Percentiles rank a stretch among this genome's conserved stretches.
Evolutionary conservation across 1,140 invertebrate genomes (phyloP).

Genomic region (Drosophila mojavensis): DNA sequence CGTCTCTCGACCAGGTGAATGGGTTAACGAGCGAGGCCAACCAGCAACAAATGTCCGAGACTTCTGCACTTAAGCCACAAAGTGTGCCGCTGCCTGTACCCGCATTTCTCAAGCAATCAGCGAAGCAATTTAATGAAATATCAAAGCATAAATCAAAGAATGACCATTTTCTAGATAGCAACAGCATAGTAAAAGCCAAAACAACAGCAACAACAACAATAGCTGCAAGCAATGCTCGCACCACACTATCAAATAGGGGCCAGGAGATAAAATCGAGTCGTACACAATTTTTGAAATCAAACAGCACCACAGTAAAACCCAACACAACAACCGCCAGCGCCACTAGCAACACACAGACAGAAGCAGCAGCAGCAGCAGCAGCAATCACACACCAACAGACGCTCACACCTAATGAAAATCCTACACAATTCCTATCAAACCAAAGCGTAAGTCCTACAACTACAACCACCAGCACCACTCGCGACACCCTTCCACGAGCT

Average conservation of each 20-base stretch:
- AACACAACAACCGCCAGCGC: conserved; percentile 8
- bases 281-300: not conserved
- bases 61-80: conserved; percentile 30
- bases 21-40: conserved; percentile 65
- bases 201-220: not conserved
- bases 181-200: too few relatives aligned
- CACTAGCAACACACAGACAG: conserved; percentile 3
- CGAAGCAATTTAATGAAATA: conserved; percentile 42
- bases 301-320: conserved; percentile 1
- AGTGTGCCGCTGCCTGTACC: conserved; percentile 15
- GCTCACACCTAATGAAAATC: not conserved
- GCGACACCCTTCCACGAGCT: conserved; percentile 5
- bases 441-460: not conserved
- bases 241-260: conserved; percentile 11
- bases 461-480: not conserved
- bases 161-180: not conserved
- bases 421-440: not conserved
- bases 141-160: conserved; percentile 58
- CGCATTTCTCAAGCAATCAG: conserved; percentile 29
- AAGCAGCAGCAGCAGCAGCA: not conserved
- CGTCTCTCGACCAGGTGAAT: not conserved
- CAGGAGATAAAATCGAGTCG: conserved; percentile 3
- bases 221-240: not conserved
- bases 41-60: conserved; percentile 27
- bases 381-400: too few relatives aligned